Evolutionary conservation across 2,113 vertebrate genomes (phyloP).

Genomic region (Brienomyrus longianalis): DNA sequence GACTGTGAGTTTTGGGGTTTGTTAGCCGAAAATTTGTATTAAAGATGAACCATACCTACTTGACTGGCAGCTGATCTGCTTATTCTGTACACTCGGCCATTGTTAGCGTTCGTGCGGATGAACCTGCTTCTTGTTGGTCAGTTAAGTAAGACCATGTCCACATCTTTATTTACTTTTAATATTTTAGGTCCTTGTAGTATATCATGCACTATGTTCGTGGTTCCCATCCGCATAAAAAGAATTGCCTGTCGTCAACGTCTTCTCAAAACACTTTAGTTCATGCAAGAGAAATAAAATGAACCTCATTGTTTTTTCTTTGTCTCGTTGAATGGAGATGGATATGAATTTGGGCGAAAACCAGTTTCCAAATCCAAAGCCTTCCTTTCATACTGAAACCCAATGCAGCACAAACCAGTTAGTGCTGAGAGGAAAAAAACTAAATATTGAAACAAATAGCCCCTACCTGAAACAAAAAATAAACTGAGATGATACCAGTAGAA

Average conservation of each 20-base stretch:
- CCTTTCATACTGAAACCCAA: neutral
- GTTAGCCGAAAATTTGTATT: neutral
- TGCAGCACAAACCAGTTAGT: neutral
- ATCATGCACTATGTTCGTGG: neutral
- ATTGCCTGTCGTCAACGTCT: neutral
- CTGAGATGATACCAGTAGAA: neutral
- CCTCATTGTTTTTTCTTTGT: neutral
- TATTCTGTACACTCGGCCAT: neutral
- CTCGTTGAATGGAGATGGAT: neutral
- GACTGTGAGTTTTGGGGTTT: conserved; percentile 7
- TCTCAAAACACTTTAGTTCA: neutral
- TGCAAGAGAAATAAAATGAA: neutral
- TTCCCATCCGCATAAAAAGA: neutral
- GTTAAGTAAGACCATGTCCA: neutral
- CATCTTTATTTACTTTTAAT: neutral
- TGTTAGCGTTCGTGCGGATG: neutral
- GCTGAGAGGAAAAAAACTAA: neutral
- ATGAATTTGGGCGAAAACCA: neutral
- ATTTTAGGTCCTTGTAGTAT: neutral
- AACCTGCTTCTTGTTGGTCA: neutral
- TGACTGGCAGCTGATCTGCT: neutral
- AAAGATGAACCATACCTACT: neutral
- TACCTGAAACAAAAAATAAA: neutral
- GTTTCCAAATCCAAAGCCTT: neutral
- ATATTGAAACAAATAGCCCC: neutral